Conservation (phyloP, 2,113 vertebrate genomes). For the Podocnemis expansa region DNA sequence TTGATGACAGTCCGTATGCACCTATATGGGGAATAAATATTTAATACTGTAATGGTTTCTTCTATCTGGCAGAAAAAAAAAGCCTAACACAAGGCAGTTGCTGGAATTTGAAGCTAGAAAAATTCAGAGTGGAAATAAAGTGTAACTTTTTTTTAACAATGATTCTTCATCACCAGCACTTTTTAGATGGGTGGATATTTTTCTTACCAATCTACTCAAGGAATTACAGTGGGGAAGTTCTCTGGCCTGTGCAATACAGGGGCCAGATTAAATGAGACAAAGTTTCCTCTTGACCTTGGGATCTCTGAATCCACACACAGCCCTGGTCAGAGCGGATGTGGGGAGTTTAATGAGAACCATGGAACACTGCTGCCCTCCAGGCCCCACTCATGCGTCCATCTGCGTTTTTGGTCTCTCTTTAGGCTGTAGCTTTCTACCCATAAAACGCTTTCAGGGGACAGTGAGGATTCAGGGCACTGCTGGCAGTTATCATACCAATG, state of each 20-base stretch:
- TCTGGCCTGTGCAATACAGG: background rate
- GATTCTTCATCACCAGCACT: background rate
- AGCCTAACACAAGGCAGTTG: background rate
- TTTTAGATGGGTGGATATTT: background rate
- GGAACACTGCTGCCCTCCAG: background rate
- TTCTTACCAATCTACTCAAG: background rate
- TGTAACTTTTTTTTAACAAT: background rate
- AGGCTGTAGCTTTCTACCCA: background rate
- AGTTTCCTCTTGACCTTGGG: background rate
- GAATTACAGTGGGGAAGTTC: background rate
- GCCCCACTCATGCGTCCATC: background rate
- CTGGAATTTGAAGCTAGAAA: background rate
- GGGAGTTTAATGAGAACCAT: accelerated
- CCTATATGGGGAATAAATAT: background rate
- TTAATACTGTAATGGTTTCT: background rate
- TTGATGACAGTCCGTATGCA: background rate
- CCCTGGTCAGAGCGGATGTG: background rate
- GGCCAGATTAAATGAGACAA: background rate
- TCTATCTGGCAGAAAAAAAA: background rate
- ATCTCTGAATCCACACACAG: background rate
- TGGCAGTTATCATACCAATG: background rate
- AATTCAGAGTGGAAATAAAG: background rate
- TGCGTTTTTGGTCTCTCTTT: background rate
- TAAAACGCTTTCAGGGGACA: background rate
- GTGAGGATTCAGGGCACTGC: background rate